Evolutionary conservation across 2,797 vertebrate species (phyloP).

Genomic region (Pseudopleuronectes americanus): DNA sequence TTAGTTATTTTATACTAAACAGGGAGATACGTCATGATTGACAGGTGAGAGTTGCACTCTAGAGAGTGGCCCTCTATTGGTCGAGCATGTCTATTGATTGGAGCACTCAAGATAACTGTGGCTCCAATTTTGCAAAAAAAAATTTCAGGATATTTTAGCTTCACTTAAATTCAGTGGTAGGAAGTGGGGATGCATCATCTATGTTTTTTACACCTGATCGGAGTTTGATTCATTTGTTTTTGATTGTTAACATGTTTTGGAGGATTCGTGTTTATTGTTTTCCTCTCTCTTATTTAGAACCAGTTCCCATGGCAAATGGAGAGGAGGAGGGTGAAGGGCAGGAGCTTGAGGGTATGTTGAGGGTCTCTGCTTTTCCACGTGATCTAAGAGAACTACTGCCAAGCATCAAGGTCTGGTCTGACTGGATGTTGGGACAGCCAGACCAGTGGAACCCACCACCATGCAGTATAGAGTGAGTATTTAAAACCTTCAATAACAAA

Average conservation of each 20-base stretch:
- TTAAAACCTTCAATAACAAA: not conserved
- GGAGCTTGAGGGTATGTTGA: constrained; percentile 86
- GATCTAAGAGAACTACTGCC: constrained; percentile 95
- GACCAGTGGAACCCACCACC: constrained; percentile 98
- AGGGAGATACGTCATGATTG: too few relatives aligned
- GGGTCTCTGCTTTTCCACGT: constrained; percentile 89
- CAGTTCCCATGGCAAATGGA: constrained; percentile 68
- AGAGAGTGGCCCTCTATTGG: too few relatives aligned
- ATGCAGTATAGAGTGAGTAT: constrained; percentile 82
- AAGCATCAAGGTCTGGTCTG: constrained; percentile 98
- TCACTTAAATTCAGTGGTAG: too few relatives aligned
- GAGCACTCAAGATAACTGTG: too few relatives aligned
- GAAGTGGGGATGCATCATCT: too few relatives aligned
- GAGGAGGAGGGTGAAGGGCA: constrained; percentile 74
- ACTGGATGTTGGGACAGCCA: constrained; percentile 98
- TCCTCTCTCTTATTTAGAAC: constrained; percentile 73
- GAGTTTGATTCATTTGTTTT: not conserved
- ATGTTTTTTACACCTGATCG: too few relatives aligned
- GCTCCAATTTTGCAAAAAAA: too few relatives aligned
- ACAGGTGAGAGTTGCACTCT: too few relatives aligned
- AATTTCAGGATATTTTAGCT: too few relatives aligned
- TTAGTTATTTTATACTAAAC: too few relatives aligned
- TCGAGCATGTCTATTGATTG: too few relatives aligned
- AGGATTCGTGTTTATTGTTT: not conserved
- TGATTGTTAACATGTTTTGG: not conserved